Evolutionary conservation across 2,113 vertebrate genomes (phyloP).

Genomic region (Ginglymostoma cirratum): DNA sequence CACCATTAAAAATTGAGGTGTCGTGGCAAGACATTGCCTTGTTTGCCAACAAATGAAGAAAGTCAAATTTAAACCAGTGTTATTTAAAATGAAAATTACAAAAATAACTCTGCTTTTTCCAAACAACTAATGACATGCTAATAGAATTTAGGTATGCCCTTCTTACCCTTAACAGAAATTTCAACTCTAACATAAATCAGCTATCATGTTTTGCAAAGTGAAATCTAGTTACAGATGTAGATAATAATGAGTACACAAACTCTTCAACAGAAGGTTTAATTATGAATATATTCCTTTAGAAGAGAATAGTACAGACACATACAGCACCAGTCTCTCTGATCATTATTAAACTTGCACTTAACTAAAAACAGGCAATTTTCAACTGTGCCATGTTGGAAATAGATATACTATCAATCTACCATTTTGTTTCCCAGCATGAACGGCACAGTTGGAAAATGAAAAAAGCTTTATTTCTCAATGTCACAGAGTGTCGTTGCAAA

Average conservation of each 20-base stretch:
- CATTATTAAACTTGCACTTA: not conserved
- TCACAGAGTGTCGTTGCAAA: accelerated
- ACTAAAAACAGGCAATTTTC: not conserved
- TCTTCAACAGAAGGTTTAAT: not conserved
- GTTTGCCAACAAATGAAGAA: not conserved
- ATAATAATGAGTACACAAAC: not conserved
- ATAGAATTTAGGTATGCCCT: not conserved
- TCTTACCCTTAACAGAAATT: not conserved
- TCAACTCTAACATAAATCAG: not conserved
- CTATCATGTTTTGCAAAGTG: not conserved
- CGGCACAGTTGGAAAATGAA: not conserved
- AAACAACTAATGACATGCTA: not conserved
- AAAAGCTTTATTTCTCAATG: not conserved
- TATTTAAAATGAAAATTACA: not conserved
- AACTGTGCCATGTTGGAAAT: not conserved
- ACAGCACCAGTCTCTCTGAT: not conserved
- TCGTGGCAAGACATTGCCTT: not conserved
- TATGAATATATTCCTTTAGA: not conserved
- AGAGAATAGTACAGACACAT: not conserved
- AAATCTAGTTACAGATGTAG: not conserved
- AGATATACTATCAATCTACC: not conserved
- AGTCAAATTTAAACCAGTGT: not conserved
- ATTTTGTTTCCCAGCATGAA: not conserved
- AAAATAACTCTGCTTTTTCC: not conserved
- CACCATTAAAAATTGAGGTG: not conserved